Percentiles rank a stretch among this genome's conserved stretches.
phyloP scores from a whole-genome alignment of 2,113 vertebrate genomes.

The Stigmatopora argus region DNA sequence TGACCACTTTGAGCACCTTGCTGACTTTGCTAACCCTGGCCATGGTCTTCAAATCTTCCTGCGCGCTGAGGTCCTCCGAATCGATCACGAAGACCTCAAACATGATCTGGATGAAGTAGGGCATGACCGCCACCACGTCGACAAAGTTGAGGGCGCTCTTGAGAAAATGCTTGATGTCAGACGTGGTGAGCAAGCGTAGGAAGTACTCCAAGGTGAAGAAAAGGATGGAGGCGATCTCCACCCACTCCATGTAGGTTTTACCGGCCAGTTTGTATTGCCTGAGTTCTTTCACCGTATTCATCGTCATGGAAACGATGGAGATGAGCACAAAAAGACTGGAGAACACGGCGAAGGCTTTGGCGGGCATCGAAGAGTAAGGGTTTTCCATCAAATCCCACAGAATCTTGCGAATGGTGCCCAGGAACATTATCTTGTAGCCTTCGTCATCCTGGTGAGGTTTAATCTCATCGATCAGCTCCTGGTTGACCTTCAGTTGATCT shows the following conservation, averaged over 20 bases:
- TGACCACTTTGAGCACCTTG: slow-evolving; percentile 85
- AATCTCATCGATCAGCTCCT: slow-evolving; percentile 79
- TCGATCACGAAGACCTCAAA: slow-evolving; percentile 77
- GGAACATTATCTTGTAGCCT: slow-evolving; percentile 73
- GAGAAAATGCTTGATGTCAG: slow-evolving; percentile 75
- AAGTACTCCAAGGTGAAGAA: slow-evolving; percentile 85
- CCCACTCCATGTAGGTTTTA: slow-evolving; percentile 78
- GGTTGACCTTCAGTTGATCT: slow-evolving; percentile 82
- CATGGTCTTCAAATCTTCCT: slow-evolving; percentile 82
- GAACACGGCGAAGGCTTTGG: slow-evolving; percentile 81
- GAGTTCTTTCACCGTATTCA: slow-evolving; percentile 84
- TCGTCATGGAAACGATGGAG: slow-evolving; percentile 84
- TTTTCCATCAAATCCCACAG: slow-evolving; percentile 87
- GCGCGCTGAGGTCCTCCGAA: slow-evolving; percentile 56
- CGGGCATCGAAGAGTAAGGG: slow-evolving; percentile 80
- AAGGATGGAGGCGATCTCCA: slow-evolving; percentile 78
- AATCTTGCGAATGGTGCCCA: slow-evolving; percentile 68
- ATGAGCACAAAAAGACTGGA: slow-evolving; percentile 85
- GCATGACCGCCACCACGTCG: slow-evolving; percentile 83
- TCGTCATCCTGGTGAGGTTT: slow-evolving; percentile 67
- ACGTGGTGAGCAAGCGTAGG: slow-evolving; percentile 77
- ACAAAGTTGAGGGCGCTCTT: slow-evolving; percentile 81
- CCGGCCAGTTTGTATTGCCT: slow-evolving; percentile 65
- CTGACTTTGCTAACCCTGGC: slow-evolving; percentile 83
- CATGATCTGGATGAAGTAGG: slow-evolving; percentile 83